phyloP scores from a whole-genome alignment of 1,140 invertebrate species.

The Drosophila quadrilineata region DNA sequence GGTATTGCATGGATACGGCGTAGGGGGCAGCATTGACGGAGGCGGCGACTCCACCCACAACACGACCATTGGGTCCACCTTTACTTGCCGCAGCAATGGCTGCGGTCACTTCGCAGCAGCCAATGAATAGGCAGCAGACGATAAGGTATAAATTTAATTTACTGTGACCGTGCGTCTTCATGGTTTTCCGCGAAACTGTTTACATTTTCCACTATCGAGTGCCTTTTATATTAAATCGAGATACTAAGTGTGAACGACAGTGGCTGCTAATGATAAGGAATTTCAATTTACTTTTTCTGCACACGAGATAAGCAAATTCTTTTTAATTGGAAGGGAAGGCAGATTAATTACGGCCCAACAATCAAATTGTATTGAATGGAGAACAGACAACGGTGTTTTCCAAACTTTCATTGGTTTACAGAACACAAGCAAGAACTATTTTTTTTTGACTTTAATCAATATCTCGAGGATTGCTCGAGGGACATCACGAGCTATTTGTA shows the following conservation, averaged over 20 bases:
- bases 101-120: slow-evolving; percentile 28
- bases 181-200: slow-evolving; percentile 62
- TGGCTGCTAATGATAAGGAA: slow-evolving; percentile 42
- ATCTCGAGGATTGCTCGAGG: too few relatives aligned
- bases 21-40: slow-evolving; percentile 67
- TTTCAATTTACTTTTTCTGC: slow-evolving; percentile 48
- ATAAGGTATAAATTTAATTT: background rate
- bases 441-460: too few relatives aligned
- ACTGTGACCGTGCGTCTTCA: slow-evolving; percentile 48
- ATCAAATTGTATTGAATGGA: too few relatives aligned
- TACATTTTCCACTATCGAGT: slow-evolving; percentile 45
- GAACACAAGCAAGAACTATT: too few relatives aligned
- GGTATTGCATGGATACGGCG: slow-evolving; percentile 74
- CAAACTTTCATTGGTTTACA: too few relatives aligned
- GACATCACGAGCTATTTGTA: too few relatives aligned
- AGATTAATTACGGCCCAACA: slow-evolving; percentile 3
- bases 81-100: slow-evolving; percentile 10
- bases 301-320: slow-evolving; percentile 62
- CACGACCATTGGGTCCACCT: slow-evolving; percentile 49
- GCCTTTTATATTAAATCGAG: slow-evolving; percentile 64
- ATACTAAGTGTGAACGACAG: slow-evolving; percentile 28
- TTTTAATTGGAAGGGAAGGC: slow-evolving; percentile 41
- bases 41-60: slow-evolving; percentile 71
- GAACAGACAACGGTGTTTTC: too few relatives aligned
- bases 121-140: slow-evolving; percentile 16